These are phyloP conservation scores for Schizotus pectinicornis DNA, from an alignment of 2,888 invertebrate genomes.

Conservation along the genomic window DNA sequence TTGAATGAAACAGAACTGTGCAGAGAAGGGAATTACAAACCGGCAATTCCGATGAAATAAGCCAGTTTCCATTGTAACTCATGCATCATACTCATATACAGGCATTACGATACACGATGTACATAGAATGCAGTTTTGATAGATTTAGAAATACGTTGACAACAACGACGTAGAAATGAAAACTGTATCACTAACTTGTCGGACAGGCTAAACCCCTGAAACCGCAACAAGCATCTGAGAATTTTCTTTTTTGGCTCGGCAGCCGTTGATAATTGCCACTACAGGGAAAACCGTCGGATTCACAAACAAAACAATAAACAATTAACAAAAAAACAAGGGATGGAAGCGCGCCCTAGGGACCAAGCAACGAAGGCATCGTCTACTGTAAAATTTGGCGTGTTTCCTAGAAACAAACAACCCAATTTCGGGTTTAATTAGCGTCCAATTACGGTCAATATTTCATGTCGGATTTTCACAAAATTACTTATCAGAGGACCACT, in stretches of 20 bases:
- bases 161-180: conserved; percentile 1
- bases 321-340: too few species aligned
- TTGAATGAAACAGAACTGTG: conserved; percentile 44
- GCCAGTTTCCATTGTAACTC: conserved; percentile 48
- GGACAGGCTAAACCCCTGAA: too few species aligned
- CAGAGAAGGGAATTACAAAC: conserved; percentile 45
- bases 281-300: background rate
- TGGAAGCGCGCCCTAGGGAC: too few species aligned
- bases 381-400: too few species aligned
- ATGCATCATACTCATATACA: conserved; percentile 46
- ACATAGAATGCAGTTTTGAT: conserved; percentile 35
- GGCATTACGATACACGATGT: conserved; percentile 35
- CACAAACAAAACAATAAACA: background rate
- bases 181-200: conserved; percentile 14
- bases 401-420: too few species aligned
- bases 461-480: too few species aligned
- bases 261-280: background rate
- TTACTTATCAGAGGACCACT: too few species aligned
- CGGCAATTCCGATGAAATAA: conserved; percentile 44
- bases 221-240: too few species aligned
- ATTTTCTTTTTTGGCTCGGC: too few species aligned
- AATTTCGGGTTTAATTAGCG: too few species aligned
- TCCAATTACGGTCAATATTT: too few species aligned
- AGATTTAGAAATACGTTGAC: background rate
- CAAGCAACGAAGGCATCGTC: too few species aligned